phyloP scores from a whole-genome alignment of 2,888 invertebrate genomes.

The Argynnis bischoffii region DNA sequence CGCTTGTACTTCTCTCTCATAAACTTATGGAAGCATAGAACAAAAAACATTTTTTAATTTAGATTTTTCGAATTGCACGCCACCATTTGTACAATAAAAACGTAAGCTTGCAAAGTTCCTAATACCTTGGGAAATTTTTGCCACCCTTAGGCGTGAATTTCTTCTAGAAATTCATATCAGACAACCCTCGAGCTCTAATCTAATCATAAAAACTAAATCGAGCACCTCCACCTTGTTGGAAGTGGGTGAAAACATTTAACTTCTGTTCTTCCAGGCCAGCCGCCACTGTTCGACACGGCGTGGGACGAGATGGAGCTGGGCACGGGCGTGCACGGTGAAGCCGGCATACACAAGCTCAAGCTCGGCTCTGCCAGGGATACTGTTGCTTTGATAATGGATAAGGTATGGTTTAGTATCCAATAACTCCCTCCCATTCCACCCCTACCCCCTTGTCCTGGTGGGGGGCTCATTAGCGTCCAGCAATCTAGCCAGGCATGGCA shows the following conservation, averaged over 20 bases:
- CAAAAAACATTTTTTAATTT: no score
- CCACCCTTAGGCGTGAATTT: no score
- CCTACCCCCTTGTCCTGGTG: no score
- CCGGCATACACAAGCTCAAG: slow-evolving; percentile 72
- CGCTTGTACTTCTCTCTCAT: no score
- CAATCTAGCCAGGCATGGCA: no score
- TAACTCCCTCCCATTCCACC: not conserved
- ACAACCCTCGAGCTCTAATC: not conserved
- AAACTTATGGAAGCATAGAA: no score
- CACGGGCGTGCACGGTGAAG: slow-evolving; percentile 81
- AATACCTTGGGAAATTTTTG: no score
- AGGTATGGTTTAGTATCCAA: slow-evolving; percentile 48
- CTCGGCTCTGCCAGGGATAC: slow-evolving; percentile 75
- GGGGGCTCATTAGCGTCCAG: no score
- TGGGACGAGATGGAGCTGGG: slow-evolving; percentile 86
- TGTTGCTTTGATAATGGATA: slow-evolving; percentile 71
- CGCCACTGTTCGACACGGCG: slow-evolving; percentile 83
- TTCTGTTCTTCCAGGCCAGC: slow-evolving; percentile 63
- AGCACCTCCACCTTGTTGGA: not conserved
- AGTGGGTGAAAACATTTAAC: not conserved
- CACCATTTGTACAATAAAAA: no score
- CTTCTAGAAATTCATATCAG: no score
- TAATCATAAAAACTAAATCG: not conserved
- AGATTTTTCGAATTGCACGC: no score
- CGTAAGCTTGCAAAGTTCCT: no score